phyloP scores from a whole-genome alignment of 2,797 vertebrate species.

The Pitangus sulphuratus region DNA sequence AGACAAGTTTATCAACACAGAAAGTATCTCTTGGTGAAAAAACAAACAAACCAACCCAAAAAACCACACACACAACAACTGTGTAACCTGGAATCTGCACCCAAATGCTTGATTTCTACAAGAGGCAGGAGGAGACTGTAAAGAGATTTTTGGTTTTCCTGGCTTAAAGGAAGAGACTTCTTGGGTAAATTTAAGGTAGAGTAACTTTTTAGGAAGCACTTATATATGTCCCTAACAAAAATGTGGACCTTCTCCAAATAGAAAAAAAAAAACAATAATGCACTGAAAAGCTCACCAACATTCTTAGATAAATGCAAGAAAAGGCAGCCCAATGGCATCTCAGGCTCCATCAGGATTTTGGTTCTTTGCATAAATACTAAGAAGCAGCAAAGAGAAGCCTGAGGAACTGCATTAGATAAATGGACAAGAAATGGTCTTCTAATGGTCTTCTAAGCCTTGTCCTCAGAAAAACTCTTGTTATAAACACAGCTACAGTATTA shows the following conservation, averaged over 20 bases:
- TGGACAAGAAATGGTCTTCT: slow-evolving; percentile 15
- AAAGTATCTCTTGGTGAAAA: background rate
- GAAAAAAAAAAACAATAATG: background rate
- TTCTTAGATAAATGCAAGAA: slow-evolving; percentile 25
- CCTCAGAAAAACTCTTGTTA: slow-evolving; percentile 33
- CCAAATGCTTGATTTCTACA: background rate
- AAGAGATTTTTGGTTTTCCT: background rate
- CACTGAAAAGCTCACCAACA: background rate
- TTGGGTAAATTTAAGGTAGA: background rate
- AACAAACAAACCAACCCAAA: background rate
- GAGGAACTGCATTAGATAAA: slow-evolving; percentile 1
- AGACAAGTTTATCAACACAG: background rate
- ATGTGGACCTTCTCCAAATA: background rate
- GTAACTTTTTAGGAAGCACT: background rate
- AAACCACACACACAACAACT: background rate
- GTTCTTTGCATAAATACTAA: slow-evolving; percentile 36
- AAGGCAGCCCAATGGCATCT: background rate
- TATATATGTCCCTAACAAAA: slow-evolving; percentile 13
- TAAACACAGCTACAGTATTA: slow-evolving; percentile 11
- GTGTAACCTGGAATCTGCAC: slow-evolving; percentile 33
- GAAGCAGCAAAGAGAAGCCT: background rate
- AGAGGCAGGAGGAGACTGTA: background rate
- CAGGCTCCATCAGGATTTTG: slow-evolving; percentile 7
- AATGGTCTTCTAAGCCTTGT: background rate
- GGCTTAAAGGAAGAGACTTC: slow-evolving; percentile 14